Evolutionary conservation across 2,113 vertebrate species (phyloP), one percentile per base, ranked within the genome.

Genomic region (Glaucidium brasilianum): DNA sequence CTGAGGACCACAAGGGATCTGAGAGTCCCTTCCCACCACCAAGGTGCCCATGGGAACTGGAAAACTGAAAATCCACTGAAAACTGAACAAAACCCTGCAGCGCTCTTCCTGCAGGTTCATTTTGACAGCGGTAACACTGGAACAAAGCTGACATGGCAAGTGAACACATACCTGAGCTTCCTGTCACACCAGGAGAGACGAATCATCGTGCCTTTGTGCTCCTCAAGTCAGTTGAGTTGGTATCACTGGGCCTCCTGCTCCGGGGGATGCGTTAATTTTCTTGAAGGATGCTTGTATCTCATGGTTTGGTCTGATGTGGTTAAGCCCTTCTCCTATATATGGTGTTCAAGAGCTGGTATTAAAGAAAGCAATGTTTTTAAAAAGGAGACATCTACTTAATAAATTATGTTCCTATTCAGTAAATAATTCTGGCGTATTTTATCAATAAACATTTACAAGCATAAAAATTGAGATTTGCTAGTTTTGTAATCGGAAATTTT

Each of bases 31-130:
- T 30, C 19, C 41, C 41, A 34, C 6, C 37, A 64, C 23, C 27
- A 50, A 49, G 4, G 15, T 30, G 9, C 16, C 17, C 37, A 52
- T 0, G 0, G 15, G 18, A 85, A 73, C 30, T 9, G 22, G n/a
- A 82, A 68, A 85, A 73, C 30, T 8, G 22, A 39, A 82, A 68
- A 32, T 41, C 59, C n/a, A 11, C 53, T 18, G 43, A 60, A 53
- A 71, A 22, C 29, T 7, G 30, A 62, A 41, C 19, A 69, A 19
- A 78, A 55, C 12, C 35, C 49, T 8, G 4, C 22, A 29, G 25
- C 2, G 6, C 55, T 43, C 26, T 8, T 72, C 58, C 34, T 71
- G 52, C 12, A 32, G 50, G 35, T 11, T 17, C 5, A 2, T 32
- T 47, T 53, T 56, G 50, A 71, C 13, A 75, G 47, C 50, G 32